These are phyloP conservation scores for Harpalus rufipes DNA, from an alignment of 2,888 invertebrate genomes.

Conservation along the genomic window DNA sequence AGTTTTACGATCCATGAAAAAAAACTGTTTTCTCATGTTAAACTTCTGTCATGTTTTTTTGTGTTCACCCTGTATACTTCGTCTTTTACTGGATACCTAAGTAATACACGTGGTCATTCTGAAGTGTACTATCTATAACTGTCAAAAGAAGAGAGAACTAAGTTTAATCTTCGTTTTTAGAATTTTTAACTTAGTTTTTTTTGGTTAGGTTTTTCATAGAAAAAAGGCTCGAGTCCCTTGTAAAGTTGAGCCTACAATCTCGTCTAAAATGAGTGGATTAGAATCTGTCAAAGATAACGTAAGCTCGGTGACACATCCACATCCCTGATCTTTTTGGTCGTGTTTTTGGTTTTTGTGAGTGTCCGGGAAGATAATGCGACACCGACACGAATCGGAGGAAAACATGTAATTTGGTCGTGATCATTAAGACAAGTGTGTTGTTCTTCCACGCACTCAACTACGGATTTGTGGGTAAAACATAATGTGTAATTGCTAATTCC, in stretches of 20 bases:
- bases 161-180: neutral
- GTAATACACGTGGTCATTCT: too few relatives aligned
- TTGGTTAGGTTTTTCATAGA: neutral
- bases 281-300: constrained; percentile 38
- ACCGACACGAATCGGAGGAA: constrained; percentile 42
- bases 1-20: too few relatives aligned
- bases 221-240: constrained; percentile 8
- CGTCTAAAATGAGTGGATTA: constrained; percentile 38
- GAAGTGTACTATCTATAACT: too few relatives aligned
- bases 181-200: neutral
- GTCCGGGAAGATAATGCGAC: constrained; percentile 44
- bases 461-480: constrained; percentile 39
- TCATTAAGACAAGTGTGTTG: constrained; percentile 61
- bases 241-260: neutral
- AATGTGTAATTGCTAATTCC: constrained; percentile 59
- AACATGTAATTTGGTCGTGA: constrained; percentile 45
- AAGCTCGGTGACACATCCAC: constrained; percentile 6
- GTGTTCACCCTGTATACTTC: too few relatives aligned
- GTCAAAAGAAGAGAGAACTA: too few relatives aligned
- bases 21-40: too few relatives aligned
- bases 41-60: too few relatives aligned
- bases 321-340: constrained; percentile 17
- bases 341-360: constrained; percentile 35
- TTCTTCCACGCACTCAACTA: constrained; percentile 51
- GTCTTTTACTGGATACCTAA: too few relatives aligned